Percentiles rank a stretch among this genome's conserved stretches.
Evolutionary conservation across 2,797 vertebrate species (phyloP).

Genomic region (Gephyroberyx darwinii): DNA sequence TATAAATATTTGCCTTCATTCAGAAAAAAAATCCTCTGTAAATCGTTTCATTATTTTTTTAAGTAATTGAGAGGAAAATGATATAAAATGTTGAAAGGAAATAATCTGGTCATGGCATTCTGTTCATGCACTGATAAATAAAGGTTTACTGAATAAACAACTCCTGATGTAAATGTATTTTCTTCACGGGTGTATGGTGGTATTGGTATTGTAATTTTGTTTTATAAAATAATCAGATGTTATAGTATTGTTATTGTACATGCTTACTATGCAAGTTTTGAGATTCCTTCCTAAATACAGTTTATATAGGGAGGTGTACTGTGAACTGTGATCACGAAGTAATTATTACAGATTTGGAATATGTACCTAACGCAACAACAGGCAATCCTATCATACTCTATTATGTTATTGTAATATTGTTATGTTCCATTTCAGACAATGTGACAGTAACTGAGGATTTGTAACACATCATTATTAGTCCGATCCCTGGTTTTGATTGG

Average conservation of each 20-base stretch:
- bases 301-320: too few relatives aligned
- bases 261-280: background rate
- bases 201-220: too few relatives aligned
- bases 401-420: too few relatives aligned
- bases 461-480: too few relatives aligned
- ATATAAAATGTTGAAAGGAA: constrained; percentile 77
- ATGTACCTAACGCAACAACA: too few relatives aligned
- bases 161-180: background rate
- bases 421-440: too few relatives aligned
- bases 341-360: too few relatives aligned
- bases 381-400: too few relatives aligned
- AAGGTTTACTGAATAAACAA: constrained; percentile 81
- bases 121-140: constrained; percentile 87
- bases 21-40: constrained; percentile 86
- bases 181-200: background rate
- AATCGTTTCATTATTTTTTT: constrained; percentile 99
- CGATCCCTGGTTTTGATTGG: too few relatives aligned
- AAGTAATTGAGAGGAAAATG: constrained; percentile 87
- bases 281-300: too few relatives aligned
- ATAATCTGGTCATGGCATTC: constrained; percentile 81
- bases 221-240: background rate
- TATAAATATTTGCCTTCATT: constrained; percentile 94
- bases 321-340: too few relatives aligned
- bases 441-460: too few relatives aligned
- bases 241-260: background rate